Evolutionary conservation across 2,113 vertebrate genomes (phyloP).

Genomic region (Carettochelys insculpta): DNA sequence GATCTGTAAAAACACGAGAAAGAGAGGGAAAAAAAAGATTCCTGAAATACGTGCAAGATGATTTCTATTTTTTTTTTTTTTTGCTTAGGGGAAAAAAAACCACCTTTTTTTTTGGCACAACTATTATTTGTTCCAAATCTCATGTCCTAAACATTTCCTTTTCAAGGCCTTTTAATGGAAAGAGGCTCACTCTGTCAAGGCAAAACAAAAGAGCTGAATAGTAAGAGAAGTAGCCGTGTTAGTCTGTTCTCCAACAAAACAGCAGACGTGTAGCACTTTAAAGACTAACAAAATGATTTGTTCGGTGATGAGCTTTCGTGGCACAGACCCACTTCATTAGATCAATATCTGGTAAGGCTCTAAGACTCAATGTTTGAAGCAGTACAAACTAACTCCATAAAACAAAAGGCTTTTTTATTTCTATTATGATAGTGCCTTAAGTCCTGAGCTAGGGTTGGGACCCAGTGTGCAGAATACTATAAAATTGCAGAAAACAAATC

Average conservation of each 20-base stretch:
- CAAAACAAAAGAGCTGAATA: background rate
- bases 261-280: no score
- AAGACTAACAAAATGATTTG: no score
- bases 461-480: rapidly evolving
- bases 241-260: no score
- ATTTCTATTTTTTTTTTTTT: background rate
- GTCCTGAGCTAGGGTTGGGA: background rate
- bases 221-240: no score
- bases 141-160: background rate
- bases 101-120: background rate
- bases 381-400: background rate
- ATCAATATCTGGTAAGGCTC: no score
- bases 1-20: background rate
- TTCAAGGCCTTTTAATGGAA: background rate
- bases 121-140: background rate
- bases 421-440: rapidly evolving
- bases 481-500: background rate
- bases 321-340: no score
- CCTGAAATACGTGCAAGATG: background rate
- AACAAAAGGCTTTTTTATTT: background rate
- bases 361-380: background rate
- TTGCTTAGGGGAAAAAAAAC: background rate
- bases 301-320: no score
- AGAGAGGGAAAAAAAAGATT: rapidly evolving
- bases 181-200: background rate